A percentile compares a stretch with the other conserved stretches of the same genome.
Evolutionary conservation across 2,113 vertebrate genomes (phyloP).

Genomic region (Scytalopus superciliaris): DNA sequence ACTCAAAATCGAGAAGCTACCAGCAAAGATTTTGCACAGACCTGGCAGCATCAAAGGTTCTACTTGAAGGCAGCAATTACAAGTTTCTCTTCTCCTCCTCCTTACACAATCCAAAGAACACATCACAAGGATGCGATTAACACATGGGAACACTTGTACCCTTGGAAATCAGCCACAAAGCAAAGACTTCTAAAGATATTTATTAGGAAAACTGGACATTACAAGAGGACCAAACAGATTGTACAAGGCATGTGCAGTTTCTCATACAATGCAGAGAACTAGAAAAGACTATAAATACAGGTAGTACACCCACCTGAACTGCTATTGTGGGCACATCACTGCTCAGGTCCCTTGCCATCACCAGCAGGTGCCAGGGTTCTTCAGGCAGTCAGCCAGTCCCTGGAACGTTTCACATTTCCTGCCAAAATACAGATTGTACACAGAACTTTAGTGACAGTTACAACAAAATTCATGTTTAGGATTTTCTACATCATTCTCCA

Average conservation of each 20-base stretch:
- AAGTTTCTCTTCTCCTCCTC: neutral
- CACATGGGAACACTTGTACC: neutral
- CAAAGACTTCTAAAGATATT: conserved; percentile 69
- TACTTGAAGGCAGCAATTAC: neutral
- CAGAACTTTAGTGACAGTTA: neutral
- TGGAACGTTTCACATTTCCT: neutral
- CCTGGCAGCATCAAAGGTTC: neutral
- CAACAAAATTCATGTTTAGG: neutral
- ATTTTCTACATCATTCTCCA: neutral
- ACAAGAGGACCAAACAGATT: conserved; percentile 50
- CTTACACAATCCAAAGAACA: neutral
- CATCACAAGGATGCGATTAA: neutral
- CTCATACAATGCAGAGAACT: neutral
- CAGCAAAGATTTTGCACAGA: neutral
- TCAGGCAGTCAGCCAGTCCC: neutral
- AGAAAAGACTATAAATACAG: neutral
- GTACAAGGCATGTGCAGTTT: neutral
- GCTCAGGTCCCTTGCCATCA: neutral
- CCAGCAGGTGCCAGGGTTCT: neutral
- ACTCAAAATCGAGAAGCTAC: neutral
- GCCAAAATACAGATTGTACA: neutral
- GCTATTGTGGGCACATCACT: neutral
- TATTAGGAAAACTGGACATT: conserved; percentile 69
- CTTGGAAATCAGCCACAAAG: conserved; percentile 67
- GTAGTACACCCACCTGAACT: conserved; percentile 66